Evolutionary conservation across 2,113 vertebrate species (phyloP), one percentile per base, ranked within the genome.

Genomic region (Ploceus nigricollis): DNA sequence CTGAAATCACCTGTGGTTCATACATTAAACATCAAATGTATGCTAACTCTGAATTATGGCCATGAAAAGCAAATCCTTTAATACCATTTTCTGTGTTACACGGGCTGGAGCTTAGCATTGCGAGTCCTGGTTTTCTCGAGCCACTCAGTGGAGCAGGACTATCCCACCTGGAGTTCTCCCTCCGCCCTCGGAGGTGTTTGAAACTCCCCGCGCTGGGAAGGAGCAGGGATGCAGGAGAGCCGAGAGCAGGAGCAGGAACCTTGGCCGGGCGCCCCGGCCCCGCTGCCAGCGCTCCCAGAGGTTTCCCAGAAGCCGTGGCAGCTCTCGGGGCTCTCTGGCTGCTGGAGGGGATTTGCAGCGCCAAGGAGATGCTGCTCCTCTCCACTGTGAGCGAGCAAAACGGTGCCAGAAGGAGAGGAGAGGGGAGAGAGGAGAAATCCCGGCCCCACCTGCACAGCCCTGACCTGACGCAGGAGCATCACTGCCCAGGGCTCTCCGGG

Each of bases 11-110:
- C 97, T 97, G 97, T 95, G 97, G 97, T 96, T 98, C 98, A 98
- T 98, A 97, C 98, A 97, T 98, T 98, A 98, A 98, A 98, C 98
- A 98, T 98, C 98, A 97, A 98, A 97, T 97, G 97, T 97, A 97
- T 95, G 98, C 98, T 98, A 98, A 97, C 98, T 97, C 97, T 97
- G 98, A 98, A 98, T 98, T 98, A 97, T 96, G 97, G 97, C 97
- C 97, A 97, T 97, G 97, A 98, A 98, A 98, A 98, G 97, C 91
- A 98, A 98, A 98, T 98, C 98, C 98, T 97, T 98, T 98, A 98
- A 98, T 97, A 95, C 97, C 89, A 47, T 97, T 96, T 96, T 97
- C 97, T 97, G 94, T 97, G 98, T 97, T 97, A 96, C 93, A 71
- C 47, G 11, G 94, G 84, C 95, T 66, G 94, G 54, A 96, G 98